Conservation (phyloP, 2,888 invertebrate species). For the Pantelozetes paolii region DNA sequence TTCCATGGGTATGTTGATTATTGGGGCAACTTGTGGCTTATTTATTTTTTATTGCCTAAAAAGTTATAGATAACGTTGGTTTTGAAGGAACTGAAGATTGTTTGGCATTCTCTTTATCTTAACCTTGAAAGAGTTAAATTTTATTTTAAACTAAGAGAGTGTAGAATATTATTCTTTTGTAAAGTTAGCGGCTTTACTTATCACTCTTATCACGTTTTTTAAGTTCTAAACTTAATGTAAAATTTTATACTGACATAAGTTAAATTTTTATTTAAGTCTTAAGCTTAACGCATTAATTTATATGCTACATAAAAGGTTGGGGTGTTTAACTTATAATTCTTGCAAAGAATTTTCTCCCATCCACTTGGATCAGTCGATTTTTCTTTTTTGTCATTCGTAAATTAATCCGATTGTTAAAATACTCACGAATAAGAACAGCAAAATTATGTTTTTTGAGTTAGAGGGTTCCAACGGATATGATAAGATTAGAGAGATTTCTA, state of each 20-base stretch:
- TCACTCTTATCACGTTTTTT: background rate
- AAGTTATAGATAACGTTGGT: constrained; percentile 14
- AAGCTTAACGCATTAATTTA: background rate
- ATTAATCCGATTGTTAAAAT: background rate
- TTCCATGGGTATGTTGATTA: too few relatives aligned
- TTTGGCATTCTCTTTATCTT: background rate
- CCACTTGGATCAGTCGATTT: background rate
- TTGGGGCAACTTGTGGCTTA: too few relatives aligned
- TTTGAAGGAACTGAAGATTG: constrained; percentile 19
- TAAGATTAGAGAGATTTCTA: constrained; percentile 16
- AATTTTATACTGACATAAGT: background rate
- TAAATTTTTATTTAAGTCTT: background rate
- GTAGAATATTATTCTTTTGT: background rate
- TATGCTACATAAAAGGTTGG: constrained; percentile 5
- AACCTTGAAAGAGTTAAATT: constrained; percentile 10
- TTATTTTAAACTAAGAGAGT: constrained; percentile 12
- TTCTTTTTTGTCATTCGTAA: constrained; percentile 8
- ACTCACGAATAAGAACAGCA: background rate
- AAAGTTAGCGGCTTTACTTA: constrained; percentile 11
- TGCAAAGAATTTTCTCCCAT: constrained; percentile 8
- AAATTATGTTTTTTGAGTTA: background rate
- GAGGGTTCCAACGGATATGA: background rate
- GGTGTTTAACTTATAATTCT: background rate
- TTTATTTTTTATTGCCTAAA: background rate
- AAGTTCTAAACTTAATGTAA: constrained; percentile 8